Evolutionary conservation across 2,888 invertebrate species (phyloP).

Genomic region (Xanthorhoe designata): DNA sequence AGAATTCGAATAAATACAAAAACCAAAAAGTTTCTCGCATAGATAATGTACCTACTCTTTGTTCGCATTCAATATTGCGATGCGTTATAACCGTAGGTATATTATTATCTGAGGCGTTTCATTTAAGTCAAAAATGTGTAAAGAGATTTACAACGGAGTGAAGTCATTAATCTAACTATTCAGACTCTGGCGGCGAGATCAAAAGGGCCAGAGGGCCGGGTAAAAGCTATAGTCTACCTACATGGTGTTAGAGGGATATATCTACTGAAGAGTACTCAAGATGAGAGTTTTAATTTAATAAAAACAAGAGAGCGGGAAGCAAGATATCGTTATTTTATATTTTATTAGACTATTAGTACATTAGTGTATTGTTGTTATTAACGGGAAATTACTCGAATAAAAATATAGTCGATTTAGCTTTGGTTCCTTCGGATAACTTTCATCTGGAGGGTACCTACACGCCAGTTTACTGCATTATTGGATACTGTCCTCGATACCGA

Average conservation of each 20-base stretch:
- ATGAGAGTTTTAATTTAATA: too few species aligned
- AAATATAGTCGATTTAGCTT: too few species aligned
- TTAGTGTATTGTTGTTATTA: too few species aligned
- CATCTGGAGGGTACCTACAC: too few species aligned
- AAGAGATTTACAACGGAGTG: slow-evolving; percentile 54
- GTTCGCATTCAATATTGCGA: slow-evolving; percentile 21
- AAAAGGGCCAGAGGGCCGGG: slow-evolving; percentile 47
- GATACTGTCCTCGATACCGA: too few species aligned
- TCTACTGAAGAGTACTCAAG: too few species aligned
- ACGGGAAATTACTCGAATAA: too few species aligned
- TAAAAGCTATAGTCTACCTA: slow-evolving; percentile 34
- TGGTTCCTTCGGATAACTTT: too few species aligned
- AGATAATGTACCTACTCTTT: background rate
- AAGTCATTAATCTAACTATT: slow-evolving; percentile 47
- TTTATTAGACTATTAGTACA: background rate
- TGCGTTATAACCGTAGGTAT: slow-evolving; percentile 35
- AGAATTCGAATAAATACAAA: too few species aligned
- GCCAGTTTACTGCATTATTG: too few species aligned
- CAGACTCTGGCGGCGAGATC: slow-evolving; percentile 50
- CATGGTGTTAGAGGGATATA: slow-evolving; percentile 6
- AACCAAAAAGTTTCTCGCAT: too few species aligned
- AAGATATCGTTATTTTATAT: background rate
- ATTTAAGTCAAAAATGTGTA: slow-evolving; percentile 58
- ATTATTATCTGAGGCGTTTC: slow-evolving; percentile 52
- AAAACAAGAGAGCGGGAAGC: background rate